Percentiles rank a stretch among this genome's conserved stretches.
phyloP scores from a whole-genome alignment of 2,113 vertebrate genomes.

The Rattus norvegicus region DNA sequence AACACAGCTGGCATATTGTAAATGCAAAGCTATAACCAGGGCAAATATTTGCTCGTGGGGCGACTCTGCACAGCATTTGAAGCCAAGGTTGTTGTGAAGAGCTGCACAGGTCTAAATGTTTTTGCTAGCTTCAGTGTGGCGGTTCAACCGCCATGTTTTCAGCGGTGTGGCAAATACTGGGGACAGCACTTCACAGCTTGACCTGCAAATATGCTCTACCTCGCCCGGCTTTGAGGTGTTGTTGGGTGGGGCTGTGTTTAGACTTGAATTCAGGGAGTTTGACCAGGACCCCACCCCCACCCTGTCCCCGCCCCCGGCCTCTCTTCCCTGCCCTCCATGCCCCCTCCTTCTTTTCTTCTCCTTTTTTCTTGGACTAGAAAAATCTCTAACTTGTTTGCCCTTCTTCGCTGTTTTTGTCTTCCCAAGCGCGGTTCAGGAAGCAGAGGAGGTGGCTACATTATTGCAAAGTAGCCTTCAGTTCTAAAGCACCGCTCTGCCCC shows the following conservation, averaged over 20 bases:
- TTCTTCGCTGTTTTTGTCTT: not conserved
- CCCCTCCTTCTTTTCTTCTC: too few species aligned
- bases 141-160: not conserved
- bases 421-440: not conserved
- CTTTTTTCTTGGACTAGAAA: not conserved
- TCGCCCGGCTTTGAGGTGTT: not conserved
- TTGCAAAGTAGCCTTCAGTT: not conserved
- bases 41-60: constrained; percentile 62
- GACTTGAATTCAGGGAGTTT: not conserved
- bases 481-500: too few species aligned
- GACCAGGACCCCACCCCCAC: not conserved
- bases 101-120: not conserved
- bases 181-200: not conserved
- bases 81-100: not conserved
- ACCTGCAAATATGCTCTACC: not conserved
- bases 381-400: not conserved
- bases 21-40: constrained; percentile 26
- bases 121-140: not conserved
- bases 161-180: not conserved
- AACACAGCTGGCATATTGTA: not conserved
- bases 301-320: too few species aligned
- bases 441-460: not conserved
- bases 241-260: not conserved
- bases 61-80: not conserved
- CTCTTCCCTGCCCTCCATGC: too few species aligned